phyloP scores from a whole-genome alignment of 2,113 vertebrate species.

The Xiphophorus hellerii region DNA sequence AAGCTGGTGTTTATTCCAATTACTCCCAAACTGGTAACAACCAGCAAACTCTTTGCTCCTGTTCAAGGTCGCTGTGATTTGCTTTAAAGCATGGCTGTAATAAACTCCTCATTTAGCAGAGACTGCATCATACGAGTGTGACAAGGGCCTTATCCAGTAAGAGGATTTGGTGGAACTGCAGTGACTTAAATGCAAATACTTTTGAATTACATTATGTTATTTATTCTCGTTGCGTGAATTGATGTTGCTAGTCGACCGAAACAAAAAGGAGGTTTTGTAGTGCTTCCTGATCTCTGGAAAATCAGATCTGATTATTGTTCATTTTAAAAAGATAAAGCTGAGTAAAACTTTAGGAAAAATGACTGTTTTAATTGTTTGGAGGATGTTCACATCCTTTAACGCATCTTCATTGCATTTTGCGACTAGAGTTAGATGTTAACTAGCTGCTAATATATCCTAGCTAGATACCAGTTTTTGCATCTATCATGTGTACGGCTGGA shows the following conservation, averaged over 20 bases:
- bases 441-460: too few relatives aligned
- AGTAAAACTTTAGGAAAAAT: slow-evolving; percentile 9
- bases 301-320: slow-evolving; percentile 12
- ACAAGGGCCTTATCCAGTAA: slow-evolving; percentile 48
- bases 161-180: slow-evolving; percentile 56
- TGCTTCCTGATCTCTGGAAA: slow-evolving; percentile 1
- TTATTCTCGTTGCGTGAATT: slow-evolving; percentile 31
- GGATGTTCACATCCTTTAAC: too few relatives aligned
- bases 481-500: too few relatives aligned
- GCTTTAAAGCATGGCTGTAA: slow-evolving; percentile 42
- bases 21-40: slow-evolving; percentile 51
- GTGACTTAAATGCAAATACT: slow-evolving; percentile 49
- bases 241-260: slow-evolving; percentile 17
- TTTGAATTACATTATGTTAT: slow-evolving; percentile 38
- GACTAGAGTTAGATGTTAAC: too few relatives aligned
- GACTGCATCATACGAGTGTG: slow-evolving; percentile 37
- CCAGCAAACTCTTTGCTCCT: slow-evolving; percentile 33
- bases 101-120: slow-evolving; percentile 45
- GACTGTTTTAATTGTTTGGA: background rate
- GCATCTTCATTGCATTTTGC: too few relatives aligned
- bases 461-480: too few relatives aligned
- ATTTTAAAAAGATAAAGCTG: slow-evolving; percentile 4
- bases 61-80: slow-evolving; percentile 67
- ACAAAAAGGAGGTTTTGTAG: slow-evolving; percentile 1
- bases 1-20: slow-evolving; percentile 75